Percentiles rank a stretch among this genome's conserved stretches.
Conservation (phyloP, 2,888 invertebrate genomes). For the Lasius fuliginosus region DNA sequence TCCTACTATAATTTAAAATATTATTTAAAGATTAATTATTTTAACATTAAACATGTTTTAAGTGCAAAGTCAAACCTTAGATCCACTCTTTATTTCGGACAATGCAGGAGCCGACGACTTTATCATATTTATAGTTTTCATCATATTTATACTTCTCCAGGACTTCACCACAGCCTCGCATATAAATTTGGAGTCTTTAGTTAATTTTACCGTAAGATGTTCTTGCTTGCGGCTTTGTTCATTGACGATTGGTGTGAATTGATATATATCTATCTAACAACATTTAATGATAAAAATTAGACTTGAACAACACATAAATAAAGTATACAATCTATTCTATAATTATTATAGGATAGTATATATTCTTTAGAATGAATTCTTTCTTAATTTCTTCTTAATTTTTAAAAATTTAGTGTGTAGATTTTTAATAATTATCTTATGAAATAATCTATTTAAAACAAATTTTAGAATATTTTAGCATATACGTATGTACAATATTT, state of each 20-base stretch:
- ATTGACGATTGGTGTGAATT: conserved; percentile 43
- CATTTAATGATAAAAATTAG: conserved; percentile 9
- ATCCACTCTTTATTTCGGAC: conserved; percentile 73
- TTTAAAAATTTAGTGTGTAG: neutral
- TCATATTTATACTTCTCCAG: too few relatives aligned
- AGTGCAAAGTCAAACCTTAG: conserved; percentile 69
- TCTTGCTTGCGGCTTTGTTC: conserved; percentile 1
- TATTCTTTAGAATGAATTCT: neutral
- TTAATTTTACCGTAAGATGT: conserved; percentile 52
- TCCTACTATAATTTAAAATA: neutral
- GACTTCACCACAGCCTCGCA: conserved; percentile 70
- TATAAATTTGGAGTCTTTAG: neutral
- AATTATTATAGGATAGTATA: neutral
- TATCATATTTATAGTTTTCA: conserved; percentile 62
- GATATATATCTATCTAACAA: conserved; percentile 41
- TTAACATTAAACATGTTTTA: neutral
- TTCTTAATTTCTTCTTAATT: neutral
- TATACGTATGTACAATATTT: neutral
- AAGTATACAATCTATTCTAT: neutral
- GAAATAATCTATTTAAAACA: neutral
- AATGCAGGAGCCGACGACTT: conserved; percentile 71
- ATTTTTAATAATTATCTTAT: neutral
- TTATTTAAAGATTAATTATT: neutral
- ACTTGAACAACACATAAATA: neutral
- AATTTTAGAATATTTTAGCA: neutral